These are phyloP conservation scores for Rotaria macrura DNA, from an alignment of 2,888 invertebrate species.

Conservation along the genomic window DNA sequence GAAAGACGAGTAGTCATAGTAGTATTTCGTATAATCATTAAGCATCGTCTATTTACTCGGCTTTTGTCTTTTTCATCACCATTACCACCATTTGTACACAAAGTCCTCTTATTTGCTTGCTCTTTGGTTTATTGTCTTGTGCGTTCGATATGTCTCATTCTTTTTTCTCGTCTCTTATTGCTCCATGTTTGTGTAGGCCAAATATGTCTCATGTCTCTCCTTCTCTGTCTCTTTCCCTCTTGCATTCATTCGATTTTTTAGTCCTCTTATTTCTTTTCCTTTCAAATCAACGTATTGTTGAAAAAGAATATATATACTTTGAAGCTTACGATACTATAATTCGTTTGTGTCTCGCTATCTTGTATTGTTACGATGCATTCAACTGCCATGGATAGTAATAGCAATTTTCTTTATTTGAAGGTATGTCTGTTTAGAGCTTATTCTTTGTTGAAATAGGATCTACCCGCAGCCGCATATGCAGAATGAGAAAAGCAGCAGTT, in stretches of 20 bases:
- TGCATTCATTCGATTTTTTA: background rate
- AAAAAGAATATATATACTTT: background rate
- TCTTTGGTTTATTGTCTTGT: background rate
- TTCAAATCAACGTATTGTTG: background rate
- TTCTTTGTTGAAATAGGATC: background rate
- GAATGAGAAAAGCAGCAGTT: background rate
- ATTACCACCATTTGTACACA: background rate
- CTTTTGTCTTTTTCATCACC: background rate
- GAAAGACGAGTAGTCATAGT: background rate
- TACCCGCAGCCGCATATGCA: background rate
- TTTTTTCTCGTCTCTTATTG: background rate
- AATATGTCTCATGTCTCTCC: background rate
- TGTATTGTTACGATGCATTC: background rate
- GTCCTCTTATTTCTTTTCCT: background rate
- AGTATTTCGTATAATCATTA: background rate
- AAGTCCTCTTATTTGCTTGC: background rate
- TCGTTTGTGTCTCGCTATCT: background rate
- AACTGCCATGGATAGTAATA: background rate
- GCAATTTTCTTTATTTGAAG: background rate
- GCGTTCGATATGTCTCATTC: background rate
- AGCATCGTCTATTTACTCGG: background rate
- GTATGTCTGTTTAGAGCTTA: background rate
- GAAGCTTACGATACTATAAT: background rate
- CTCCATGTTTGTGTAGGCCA: background rate
- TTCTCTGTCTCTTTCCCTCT: background rate